Evolutionary conservation across 2,888 invertebrate genomes (phyloP), one percentile per base, ranked within the genome.

Genomic region (Polydesmus complanatus): DNA sequence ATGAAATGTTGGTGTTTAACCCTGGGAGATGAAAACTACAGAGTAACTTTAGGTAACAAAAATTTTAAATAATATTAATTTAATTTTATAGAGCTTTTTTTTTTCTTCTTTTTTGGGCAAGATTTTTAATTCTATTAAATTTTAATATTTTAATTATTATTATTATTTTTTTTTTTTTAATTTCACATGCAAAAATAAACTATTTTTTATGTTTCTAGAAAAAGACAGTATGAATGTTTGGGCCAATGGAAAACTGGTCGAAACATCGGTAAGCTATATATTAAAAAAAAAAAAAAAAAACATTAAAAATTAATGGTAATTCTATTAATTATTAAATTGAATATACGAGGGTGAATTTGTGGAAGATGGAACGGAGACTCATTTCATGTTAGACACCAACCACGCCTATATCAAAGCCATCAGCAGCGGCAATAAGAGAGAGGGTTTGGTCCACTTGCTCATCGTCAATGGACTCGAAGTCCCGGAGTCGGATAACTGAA

Each of bases 331-430:
- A 25, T 26, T 54, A 48, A 26, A 56, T 50, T 54, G 64, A 66
- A 62, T 47, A 65, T 71, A 73, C 55, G 69, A 89, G 85, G 85
- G 83, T 57, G 84, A 84, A 69, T 93, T 93, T 71, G 83, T 85
- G 8, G 86, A 89, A 65, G 83, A 83, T 58, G 92, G 92, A 22
- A 88, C 89, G 0, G 87, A 89, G 73, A 91, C 88, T 57, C 80
- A 81, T 66, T 92, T 93, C 71, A 73, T 78, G 55, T 72, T 86
- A 11, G 80, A 77, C 2, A 67, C 67, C 11, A 68, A 68, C 27
- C 68, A 71, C 23, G 81, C 79, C 1, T 77, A 74, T 62, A 80
- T 84, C 50, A 77, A 76, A 68, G 79, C 81, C 1, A 71, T 77
- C 1, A 78, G 79, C 62, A 78, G 80, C 64, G 80, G 80, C 1